phyloP scores from a whole-genome alignment of 2,888 invertebrate genomes.

The Hirtodrosophila duncani region DNA sequence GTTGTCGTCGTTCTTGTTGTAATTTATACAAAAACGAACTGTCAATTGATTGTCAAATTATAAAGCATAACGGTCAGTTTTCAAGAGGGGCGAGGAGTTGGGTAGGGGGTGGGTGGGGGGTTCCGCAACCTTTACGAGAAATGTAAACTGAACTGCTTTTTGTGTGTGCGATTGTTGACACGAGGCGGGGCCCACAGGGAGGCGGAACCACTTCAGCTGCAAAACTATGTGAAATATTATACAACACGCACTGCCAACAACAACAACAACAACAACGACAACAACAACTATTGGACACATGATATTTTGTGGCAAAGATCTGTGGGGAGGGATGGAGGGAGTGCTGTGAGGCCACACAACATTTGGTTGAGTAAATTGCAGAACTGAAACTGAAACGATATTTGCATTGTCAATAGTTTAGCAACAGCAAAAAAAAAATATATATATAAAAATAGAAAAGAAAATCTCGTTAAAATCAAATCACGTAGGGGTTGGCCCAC shows the following conservation, averaged over 20 bases:
- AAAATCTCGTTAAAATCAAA: constrained; percentile 67
- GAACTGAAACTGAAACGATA: constrained; percentile 50
- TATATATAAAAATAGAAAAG: constrained; percentile 1
- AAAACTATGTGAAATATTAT: constrained; percentile 62
- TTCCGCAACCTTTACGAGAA: constrained; percentile 43
- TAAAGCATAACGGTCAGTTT: constrained; percentile 47
- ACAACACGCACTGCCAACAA: constrained; percentile 35
- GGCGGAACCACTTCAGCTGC: constrained; percentile 50
- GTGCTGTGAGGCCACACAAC: constrained; percentile 32
- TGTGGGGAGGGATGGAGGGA: constrained; percentile 19
- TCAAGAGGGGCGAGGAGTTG: constrained; percentile 3
- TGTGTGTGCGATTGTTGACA: constrained; percentile 38
- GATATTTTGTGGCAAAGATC: constrained; percentile 45
- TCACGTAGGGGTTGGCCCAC: constrained; percentile 49
- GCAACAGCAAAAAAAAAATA: constrained; percentile 5
- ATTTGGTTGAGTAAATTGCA: constrained; percentile 45
- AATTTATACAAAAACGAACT: constrained; percentile 68
- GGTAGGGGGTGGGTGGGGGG: constrained; percentile 20
- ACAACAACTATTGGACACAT: constrained; percentile 47
- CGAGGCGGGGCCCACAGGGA: constrained; percentile 9
- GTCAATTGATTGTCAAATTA: constrained; percentile 73
- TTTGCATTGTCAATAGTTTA: constrained; percentile 72
- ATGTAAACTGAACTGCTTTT: constrained; percentile 61
- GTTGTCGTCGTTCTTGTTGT: constrained; percentile 15
- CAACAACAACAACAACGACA: constrained; percentile 16